Evolutionary conservation across 1,140 invertebrate genomes (phyloP).

Genomic region (Metopolophium dirhodum): DNA sequence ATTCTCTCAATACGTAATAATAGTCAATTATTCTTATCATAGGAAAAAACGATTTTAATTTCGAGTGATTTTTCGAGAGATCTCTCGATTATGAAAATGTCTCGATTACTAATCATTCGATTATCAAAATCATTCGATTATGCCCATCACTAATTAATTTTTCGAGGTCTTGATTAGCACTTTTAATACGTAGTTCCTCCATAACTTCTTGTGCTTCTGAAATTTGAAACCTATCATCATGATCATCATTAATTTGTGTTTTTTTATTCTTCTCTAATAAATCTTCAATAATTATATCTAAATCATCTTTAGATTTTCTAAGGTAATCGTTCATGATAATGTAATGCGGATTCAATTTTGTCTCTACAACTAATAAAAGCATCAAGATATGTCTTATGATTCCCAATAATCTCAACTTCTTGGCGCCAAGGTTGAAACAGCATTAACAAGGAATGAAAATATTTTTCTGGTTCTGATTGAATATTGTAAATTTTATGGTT

Average conservation of each 20-base stretch:
- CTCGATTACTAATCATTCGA: neutral
- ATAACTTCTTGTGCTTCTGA: neutral
- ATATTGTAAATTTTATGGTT: conserved; percentile 46
- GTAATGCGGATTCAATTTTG: conserved; percentile 35
- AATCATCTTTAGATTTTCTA: neutral
- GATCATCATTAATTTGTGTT: neutral
- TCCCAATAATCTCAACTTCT: conserved; percentile 36
- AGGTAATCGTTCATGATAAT: conserved; percentile 60
- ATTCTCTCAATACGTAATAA: no score
- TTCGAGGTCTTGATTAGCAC: conserved; percentile 44
- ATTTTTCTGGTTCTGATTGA: conserved; percentile 50
- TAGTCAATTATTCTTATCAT: neutral
- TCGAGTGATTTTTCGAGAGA: neutral
- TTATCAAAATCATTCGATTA: neutral
- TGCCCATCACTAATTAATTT: conserved; percentile 56
- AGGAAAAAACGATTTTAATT: neutral
- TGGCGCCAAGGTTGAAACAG: conserved; percentile 57
- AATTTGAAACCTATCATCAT: neutral
- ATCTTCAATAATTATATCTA: conserved; percentile 18
- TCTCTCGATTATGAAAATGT: neutral
- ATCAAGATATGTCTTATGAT: conserved; percentile 16
- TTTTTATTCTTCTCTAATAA: neutral
- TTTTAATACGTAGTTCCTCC: neutral
- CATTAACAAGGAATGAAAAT: conserved; percentile 50
- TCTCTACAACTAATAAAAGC: conserved; percentile 27